Evolutionary conservation across 2,888 invertebrate species (phyloP), one percentile per base, ranked within the genome.

Genomic region (Embidobia sp.): DNA sequence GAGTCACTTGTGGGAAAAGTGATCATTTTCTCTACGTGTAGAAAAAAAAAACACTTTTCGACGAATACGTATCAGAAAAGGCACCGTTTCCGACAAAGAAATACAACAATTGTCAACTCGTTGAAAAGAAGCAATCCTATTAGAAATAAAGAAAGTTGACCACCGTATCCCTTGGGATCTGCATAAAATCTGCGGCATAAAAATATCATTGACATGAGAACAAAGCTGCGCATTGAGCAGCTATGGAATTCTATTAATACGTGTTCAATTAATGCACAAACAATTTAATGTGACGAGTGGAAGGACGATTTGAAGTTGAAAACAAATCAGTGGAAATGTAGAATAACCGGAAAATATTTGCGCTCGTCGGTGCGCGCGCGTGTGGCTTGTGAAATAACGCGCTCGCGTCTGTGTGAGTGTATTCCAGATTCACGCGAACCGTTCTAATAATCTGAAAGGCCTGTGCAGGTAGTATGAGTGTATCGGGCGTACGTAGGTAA

Each of bases 361-460:
- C 40, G 42, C 48, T 15, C 37, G 44, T 16, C 11, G 11, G 35
- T 55, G 46, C 37, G 53, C 29, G 48, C 29, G 55, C 11, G 33
- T 51, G 51, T 35, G 40, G 16, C 72, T 77, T 80, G 79, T 73
- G 79, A 80, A 81, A 81, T 55, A 27, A 63, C 59, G 73, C 10
- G 49, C 42, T 18, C 27, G 57, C 19, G 40, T 59, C 26, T 13
- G 48, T 46, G 74, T 53, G 42, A 27, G 57, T 49, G 70, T 69
- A 57, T 80, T 79, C 73, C 78, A 79, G 75, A 74, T 79, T 81
- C 78, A 80, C 79, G 59, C 75, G 35, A 42, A 61, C 46, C 76
- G 78, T 75, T 79, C 81, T 77, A 77, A 82, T 78, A 81, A 80
- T 69, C 66, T 37, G 78, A 37, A 77, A 77, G 77, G 67, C 77